Evolutionary conservation across 1,140 invertebrate species (phyloP).

Genomic region (Lithobius niger): DNA sequence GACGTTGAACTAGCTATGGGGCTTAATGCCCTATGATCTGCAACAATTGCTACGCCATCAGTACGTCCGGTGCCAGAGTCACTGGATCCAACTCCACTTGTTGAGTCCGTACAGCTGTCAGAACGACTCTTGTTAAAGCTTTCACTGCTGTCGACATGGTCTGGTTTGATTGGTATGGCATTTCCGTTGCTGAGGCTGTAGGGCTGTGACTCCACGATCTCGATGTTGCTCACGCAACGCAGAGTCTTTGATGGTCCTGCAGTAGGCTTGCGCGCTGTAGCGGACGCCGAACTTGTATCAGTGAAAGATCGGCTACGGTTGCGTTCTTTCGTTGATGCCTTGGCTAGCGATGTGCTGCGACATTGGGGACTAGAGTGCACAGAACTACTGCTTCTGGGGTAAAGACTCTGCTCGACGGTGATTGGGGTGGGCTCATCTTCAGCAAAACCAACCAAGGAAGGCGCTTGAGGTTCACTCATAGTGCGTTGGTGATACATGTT

Average conservation of each 20-base stretch:
- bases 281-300: neutral
- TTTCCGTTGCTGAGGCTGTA: neutral
- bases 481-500: neutral
- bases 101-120: constrained; percentile 51
- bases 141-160: constrained; percentile 25
- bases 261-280: neutral
- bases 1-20: constrained; percentile 57
- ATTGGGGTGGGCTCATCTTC: neutral
- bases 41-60: constrained; percentile 6
- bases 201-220: neutral
- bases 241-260: neutral
- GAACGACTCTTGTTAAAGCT: constrained; percentile 30
- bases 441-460: no score
- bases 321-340: neutral
- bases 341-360: neutral
- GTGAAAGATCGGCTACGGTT: constrained; percentile 7
- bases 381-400: neutral
- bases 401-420: neutral
- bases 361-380: neutral
- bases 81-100: constrained; percentile 60
- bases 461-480: neutral
- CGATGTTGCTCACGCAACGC: constrained; percentile 9
- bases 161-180: constrained; percentile 9
- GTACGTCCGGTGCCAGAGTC: constrained; percentile 46
- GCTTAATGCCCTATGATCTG: constrained; percentile 50